Conservation (phyloP, 1,140 invertebrate species). For the Lordiphosa clarofinis region DNA sequence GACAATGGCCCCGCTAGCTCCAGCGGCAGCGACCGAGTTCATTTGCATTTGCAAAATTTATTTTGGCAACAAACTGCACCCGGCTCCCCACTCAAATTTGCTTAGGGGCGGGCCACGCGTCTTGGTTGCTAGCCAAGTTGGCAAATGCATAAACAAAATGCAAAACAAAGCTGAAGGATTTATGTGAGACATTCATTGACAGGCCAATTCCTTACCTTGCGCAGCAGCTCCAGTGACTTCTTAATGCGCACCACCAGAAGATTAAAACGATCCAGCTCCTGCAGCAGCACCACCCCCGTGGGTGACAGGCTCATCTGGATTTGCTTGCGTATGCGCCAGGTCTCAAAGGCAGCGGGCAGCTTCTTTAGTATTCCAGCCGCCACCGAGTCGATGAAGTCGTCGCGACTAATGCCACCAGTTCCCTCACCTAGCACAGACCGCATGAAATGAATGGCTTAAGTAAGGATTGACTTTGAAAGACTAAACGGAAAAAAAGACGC, state of each 20-base stretch:
- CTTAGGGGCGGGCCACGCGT: slow-evolving; percentile 19
- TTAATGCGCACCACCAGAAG: slow-evolving; percentile 87
- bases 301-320: slow-evolving; percentile 89
- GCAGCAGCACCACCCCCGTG: slow-evolving; percentile 90
- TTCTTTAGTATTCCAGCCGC: slow-evolving; percentile 88
- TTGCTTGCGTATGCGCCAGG: slow-evolving; percentile 88
- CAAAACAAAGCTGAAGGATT: slow-evolving; percentile 72
- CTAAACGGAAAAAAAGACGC: slow-evolving; percentile 24
- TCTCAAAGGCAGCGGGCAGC: slow-evolving; percentile 87
- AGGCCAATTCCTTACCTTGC: slow-evolving; percentile 82
- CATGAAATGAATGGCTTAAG: slow-evolving; percentile 16
- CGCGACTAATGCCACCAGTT: slow-evolving; percentile 84
- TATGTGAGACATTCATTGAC: slow-evolving; percentile 57
- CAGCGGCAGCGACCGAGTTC: slow-evolving; percentile 42
- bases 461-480: slow-evolving; percentile 27
- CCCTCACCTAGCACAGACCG: slow-evolving; percentile 57
- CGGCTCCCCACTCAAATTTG: slow-evolving; percentile 44
- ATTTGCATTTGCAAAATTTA: slow-evolving; percentile 75
- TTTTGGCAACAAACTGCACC: slow-evolving; percentile 66
- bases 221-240: slow-evolving; percentile 85
- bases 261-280: slow-evolving; percentile 94
- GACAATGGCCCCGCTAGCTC: slow-evolving; percentile 34
- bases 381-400: slow-evolving; percentile 90
- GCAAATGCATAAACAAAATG: slow-evolving; percentile 71
- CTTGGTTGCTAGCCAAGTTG: slow-evolving; percentile 68